Base-by-base conservation (phyloP, 1,140 invertebrate species). In the Atta texana region DNA sequence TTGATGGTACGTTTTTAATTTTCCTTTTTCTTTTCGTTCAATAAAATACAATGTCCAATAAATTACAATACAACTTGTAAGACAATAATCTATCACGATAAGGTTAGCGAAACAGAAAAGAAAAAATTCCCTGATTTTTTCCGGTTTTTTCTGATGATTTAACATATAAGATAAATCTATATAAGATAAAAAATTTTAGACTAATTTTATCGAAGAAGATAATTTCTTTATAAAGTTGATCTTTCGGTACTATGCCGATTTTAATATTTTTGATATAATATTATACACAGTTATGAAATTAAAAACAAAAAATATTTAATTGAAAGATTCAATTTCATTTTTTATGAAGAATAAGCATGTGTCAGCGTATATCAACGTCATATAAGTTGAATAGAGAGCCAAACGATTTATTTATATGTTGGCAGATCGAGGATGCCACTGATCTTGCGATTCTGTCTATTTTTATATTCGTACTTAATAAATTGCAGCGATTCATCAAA, bases 1-100 rank as follows among this genome's bases (percentile, higher is more conserved):
- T 97, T 92, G 97, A 97, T 94, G 97, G 97, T 97, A 95, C 93
- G 93, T 90, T 85, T n/a, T 57, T 53, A 66, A 34, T 34, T 18
- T 64, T 6, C 1, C 24, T 71, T 12, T 87, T 84, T 8, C 53
- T 24, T 34, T 6, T n/a, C 5, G 34, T 5, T 49, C 16, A 12
- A 39, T 0, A 1, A 14, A 49, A 28, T 34, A n/a, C 31, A 28
- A 16, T 28, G 7, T 49, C 14, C 24, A 24, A 21, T 39, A 75
- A 75, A 21, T 39, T 18, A 0, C 10, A 6, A 49, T 39, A n/a
- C n/a, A 68, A 44, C 6, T 61, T 44, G 34, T 3, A 8, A 74
- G 3, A 31, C 53, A 72, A 1, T 53, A 6, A 39, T 75, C 44
- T 24, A 10, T 7, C 5, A 59, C 24, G n/a, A 39, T 2, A 44